Base-by-base conservation (phyloP, 2,797 vertebrate genomes). In the Oryzias dopingdopingensis region DNA sequence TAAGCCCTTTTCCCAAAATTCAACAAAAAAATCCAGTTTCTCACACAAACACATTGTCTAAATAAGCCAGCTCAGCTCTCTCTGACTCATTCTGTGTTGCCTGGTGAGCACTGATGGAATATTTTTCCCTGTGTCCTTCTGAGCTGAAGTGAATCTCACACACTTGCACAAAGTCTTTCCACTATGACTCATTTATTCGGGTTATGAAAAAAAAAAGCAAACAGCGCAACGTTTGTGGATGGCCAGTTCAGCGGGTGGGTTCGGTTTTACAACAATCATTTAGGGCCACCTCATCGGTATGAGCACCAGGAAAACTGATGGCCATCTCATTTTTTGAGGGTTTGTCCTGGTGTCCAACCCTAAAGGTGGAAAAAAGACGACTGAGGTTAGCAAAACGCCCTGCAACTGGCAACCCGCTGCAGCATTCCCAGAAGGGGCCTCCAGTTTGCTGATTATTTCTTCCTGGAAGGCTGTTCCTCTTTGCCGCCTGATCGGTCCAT, bases 121-220 rank as follows among this genome's bases (percentile, higher is more conserved):
- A 83, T 85, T 81, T 67, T 72, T 64, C 70, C 76, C 32, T 62
- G 59, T 79, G 63, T 72, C 65, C 67, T 67, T 60, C 47, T 8
- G 71, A 74, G 41, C 62, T 82, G 66, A 54, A 14, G 66, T 76
- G 83, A 83, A 84, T 86, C 88, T 89, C 81, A 84, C 77, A 79
- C 86, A 64, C 81, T 85, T 85, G 73, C 61, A 67, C 61, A 80
- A 86, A 88, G 76, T 89, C 79, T 88, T 90, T 90, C 84, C 87
- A 81, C 79, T 67, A 42, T 91, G 84, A 87, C 86, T 87, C 83
- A 87, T 76, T 76, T 85, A 72, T 78, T 84, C 66, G 48, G 79
- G 72, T 65, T 71, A 78, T 76, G 81, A 10, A 37, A 37, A 83
- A 79, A 77, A 62, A 53, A 72, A 53, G 66, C 62, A 71, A 80